A percentile compares a stretch with the other conserved stretches of the same genome.
These are phyloP conservation scores for Acanthurus tractus DNA, from an alignment of 2,797 vertebrate species.

Conservation along the genomic window DNA sequence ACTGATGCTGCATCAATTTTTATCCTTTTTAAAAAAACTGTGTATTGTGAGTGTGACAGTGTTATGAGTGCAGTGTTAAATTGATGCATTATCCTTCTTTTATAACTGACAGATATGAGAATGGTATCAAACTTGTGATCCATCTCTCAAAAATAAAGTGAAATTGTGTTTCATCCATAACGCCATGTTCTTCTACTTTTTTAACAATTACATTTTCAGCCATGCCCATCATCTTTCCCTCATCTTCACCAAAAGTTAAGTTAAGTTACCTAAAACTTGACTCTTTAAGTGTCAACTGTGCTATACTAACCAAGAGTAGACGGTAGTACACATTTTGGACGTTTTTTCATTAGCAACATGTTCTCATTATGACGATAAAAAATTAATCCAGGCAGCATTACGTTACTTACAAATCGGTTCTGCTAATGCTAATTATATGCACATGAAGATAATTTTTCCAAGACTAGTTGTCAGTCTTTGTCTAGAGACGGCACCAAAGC, in stretches of 20 bases:
- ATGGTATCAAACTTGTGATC: neutral
- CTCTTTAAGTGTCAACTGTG: neutral
- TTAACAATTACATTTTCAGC: neutral
- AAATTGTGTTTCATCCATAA: neutral
- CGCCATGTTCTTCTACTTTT: neutral
- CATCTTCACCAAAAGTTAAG: neutral
- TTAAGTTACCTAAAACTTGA: neutral
- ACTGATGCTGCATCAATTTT: neutral
- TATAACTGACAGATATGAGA: neutral
- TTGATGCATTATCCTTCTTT: neutral
- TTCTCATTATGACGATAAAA: neutral
- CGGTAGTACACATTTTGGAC: neutral
- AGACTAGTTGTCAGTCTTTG: constrained; percentile 15
- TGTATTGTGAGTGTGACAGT: neutral
- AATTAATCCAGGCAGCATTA: neutral
- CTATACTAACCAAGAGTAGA: neutral
- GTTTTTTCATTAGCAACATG: neutral
- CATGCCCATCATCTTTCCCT: neutral
- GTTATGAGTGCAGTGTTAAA: neutral
- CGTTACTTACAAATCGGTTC: neutral
- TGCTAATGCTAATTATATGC: constrained; percentile 6
- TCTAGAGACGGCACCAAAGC: neutral
- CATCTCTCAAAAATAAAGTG: neutral
- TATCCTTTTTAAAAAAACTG: neutral
- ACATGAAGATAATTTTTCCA: neutral